Evolutionary conservation across 1,140 invertebrate species (phyloP).

Genomic region (Andrena cerasifolii): DNA sequence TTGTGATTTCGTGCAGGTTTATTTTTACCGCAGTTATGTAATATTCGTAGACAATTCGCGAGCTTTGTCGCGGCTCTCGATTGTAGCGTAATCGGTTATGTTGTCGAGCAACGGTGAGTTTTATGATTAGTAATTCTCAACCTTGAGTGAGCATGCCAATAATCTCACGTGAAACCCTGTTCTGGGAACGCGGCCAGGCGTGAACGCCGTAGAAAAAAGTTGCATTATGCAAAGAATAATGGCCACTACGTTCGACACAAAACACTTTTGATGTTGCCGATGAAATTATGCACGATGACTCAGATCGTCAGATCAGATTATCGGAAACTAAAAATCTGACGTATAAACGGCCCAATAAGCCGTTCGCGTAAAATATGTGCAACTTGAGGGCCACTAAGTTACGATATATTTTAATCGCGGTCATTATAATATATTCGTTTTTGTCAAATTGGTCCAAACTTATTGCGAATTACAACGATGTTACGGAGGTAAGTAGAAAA

Average conservation of each 20-base stretch:
- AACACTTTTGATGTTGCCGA: conserved; percentile 1
- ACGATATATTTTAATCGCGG: too few relatives aligned
- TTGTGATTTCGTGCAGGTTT: not conserved
- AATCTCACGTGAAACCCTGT: not conserved
- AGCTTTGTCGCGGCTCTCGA: not conserved
- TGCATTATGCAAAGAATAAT: not conserved
- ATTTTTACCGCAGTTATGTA: not conserved
- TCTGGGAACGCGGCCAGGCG: conserved; percentile 11
- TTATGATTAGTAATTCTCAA: not conserved
- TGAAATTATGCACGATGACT: not conserved
- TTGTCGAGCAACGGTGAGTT: conserved; percentile 5
- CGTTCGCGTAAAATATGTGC: too few relatives aligned
- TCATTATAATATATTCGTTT: too few relatives aligned
- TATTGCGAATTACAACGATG: too few relatives aligned
- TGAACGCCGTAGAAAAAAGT: not conserved
- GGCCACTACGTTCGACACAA: too few relatives aligned
- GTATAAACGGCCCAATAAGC: too few relatives aligned
- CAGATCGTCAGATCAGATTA: too few relatives aligned
- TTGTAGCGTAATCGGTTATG: not conserved
- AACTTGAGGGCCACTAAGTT: too few relatives aligned
- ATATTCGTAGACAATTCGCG: not conserved
- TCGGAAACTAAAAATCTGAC: too few relatives aligned
- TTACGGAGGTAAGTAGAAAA: too few relatives aligned
- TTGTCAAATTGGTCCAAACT: too few relatives aligned
- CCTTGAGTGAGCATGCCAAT: not conserved